Base-by-base conservation (phyloP, 2,113 vertebrate species). In the Stercorarius parasiticus region DNA sequence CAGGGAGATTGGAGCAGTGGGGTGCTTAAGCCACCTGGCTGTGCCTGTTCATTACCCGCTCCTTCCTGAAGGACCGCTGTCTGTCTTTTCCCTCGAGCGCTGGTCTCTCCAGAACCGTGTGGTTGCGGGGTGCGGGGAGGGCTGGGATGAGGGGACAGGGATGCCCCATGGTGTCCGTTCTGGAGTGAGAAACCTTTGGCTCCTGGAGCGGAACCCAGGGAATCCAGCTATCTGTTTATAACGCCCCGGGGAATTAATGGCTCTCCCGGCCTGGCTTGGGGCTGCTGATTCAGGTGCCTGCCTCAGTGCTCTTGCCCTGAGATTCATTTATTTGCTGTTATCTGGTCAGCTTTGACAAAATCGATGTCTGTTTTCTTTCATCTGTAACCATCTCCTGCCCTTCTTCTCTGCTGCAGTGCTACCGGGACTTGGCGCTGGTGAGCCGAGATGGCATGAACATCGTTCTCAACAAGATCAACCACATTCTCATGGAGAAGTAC, bases 401-500 rank as follows among this genome's bases (percentile, higher is more conserved):
- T 11, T 7, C 27, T 34, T 82, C 25, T 7, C 45, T 73, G 30
- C 58, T 11, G 11, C 98, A 99, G 99, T 98, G 99, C 97, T 99
- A 99, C 98, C 98, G 99, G 83, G 99, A 99, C 96, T 93, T 99
- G 98, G 98, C 99, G 1, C 98, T 99, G 90, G 98, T 99, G 71
- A 99, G 98, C 98, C 97, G 99, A 21, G 99, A 99, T 0, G 99
- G 99, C 20, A 99, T 99, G 99, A 99, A 98, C 65, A 98, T 99
- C 10, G 97, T 99, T 3, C 98, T 99, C 89, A 98, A 98, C 87
- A 99, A 99, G 96, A 99, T 99, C 96, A 99, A 99, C 98, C 99
- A 99, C 96, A 98, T 99, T 53, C 98, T 99, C 36, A 99, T 99
- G 99, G 99, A 99, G 95, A 99, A 99, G 92, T 99, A 99, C 97